phyloP scores from a whole-genome alignment of 2,113 vertebrate genomes.

The Caracal caracal region DNA sequence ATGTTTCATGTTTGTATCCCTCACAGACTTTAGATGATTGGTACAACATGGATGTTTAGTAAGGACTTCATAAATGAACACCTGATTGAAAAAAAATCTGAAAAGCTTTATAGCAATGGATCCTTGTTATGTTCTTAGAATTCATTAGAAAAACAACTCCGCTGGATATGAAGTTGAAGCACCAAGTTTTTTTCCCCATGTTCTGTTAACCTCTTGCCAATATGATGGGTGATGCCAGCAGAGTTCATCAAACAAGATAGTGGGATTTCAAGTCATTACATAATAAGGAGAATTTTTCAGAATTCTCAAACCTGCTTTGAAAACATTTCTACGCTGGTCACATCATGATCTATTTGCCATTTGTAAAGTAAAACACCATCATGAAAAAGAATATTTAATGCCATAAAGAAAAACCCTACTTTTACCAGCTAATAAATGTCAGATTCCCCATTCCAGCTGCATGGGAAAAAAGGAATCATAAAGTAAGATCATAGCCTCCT shows the following conservation, averaged over 20 bases:
- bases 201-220: background rate
- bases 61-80: slow-evolving; percentile 46
- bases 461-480: slow-evolving; percentile 17
- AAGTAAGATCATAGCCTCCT: slow-evolving; percentile 46
- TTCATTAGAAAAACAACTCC: background rate
- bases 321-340: slow-evolving; percentile 55
- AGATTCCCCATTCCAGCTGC: slow-evolving; percentile 45
- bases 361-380: slow-evolving; percentile 68
- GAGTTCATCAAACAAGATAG: background rate
- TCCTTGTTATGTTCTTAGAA: slow-evolving; percentile 2
- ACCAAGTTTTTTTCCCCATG: background rate
- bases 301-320: slow-evolving; percentile 36
- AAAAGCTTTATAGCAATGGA: background rate
- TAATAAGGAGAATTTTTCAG: slow-evolving; percentile 8
- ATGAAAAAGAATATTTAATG: slow-evolving; percentile 68
- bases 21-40: background rate
- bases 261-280: slow-evolving; percentile 35
- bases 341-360: slow-evolving; percentile 39
- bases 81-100: background rate
- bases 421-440: slow-evolving; percentile 59
- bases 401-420: slow-evolving; percentile 49
- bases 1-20: background rate
- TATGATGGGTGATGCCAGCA: background rate
- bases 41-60: background rate
- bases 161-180: background rate